phyloP scores from a whole-genome alignment of 2,888 invertebrate species.

The Chromoteleia sp. region DNA sequence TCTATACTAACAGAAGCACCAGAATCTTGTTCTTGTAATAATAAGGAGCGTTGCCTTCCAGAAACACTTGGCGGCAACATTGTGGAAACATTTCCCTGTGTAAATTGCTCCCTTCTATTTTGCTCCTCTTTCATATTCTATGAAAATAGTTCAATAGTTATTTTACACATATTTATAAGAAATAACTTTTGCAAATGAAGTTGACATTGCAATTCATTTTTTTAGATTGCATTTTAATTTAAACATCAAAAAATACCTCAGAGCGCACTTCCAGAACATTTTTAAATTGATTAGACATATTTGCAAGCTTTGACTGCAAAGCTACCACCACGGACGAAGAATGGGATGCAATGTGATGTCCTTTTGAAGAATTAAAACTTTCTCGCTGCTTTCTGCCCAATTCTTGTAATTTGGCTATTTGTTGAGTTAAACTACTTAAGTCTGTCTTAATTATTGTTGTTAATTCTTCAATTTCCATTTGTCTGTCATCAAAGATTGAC shows the following conservation, averaged over 20 bases:
- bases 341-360: constrained; percentile 94
- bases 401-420: constrained; percentile 96
- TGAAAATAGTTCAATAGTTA: constrained; percentile 53
- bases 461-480: constrained; percentile 97
- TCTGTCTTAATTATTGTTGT: constrained; percentile 99
- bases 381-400: constrained; percentile 91
- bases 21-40: constrained; percentile 82
- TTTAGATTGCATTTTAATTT: constrained; percentile 7
- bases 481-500: constrained; percentile 98
- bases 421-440: constrained; percentile 96
- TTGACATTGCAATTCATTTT: constrained; percentile 3
- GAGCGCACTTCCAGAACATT: constrained; percentile 98
- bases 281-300: constrained; percentile 99
- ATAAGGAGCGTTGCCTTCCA: constrained; percentile 84
- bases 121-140: constrained; percentile 98
- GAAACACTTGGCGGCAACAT: constrained; percentile 88
- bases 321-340: constrained; percentile 97
- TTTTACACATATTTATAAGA: not conserved
- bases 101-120: constrained; percentile 95
- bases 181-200: constrained; percentile 1
- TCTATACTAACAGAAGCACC: constrained; percentile 90
- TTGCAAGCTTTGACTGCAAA: constrained; percentile 96
- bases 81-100: constrained; percentile 88
- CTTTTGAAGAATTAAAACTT: constrained; percentile 84
- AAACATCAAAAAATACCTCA: constrained; percentile 86